Conservation (phyloP, 2,797 vertebrate genomes). For the Acanthurus tractus region DNA sequence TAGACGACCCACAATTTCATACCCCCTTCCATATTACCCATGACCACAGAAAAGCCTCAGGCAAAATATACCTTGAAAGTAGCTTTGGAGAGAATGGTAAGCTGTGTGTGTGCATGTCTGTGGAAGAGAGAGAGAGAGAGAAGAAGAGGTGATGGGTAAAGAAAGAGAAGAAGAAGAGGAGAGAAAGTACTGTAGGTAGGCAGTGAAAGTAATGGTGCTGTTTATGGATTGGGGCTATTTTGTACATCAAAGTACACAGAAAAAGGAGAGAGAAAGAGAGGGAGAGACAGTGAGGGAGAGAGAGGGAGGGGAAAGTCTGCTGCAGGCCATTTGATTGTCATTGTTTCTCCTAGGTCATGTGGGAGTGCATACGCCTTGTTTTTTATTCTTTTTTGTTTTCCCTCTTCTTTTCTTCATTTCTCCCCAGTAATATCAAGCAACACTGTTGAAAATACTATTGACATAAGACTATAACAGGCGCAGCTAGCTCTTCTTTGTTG, state of each 20-base stretch:
- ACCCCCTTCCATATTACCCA: slow-evolving; percentile 59
- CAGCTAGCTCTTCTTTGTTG: slow-evolving; percentile 76
- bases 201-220: slow-evolving; percentile 80
- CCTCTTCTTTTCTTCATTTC: slow-evolving; percentile 65
- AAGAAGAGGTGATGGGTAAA: slow-evolving; percentile 43
- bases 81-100: slow-evolving; percentile 60
- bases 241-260: slow-evolving; percentile 84
- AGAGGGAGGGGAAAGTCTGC: slow-evolving; percentile 67
- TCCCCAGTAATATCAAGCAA: slow-evolving; percentile 73
- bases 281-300: slow-evolving; percentile 31
- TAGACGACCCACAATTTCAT: slow-evolving; percentile 56
- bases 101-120: slow-evolving; percentile 15
- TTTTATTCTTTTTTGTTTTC: slow-evolving; percentile 74
- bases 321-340: slow-evolving; percentile 84
- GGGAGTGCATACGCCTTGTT: slow-evolving; percentile 75
- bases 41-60: slow-evolving; percentile 57
- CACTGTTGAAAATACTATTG: slow-evolving; percentile 73
- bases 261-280: slow-evolving; percentile 46
- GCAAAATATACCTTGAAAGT: slow-evolving; percentile 74
- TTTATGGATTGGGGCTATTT: slow-evolving; percentile 84
- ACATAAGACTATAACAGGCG: slow-evolving; percentile 78
- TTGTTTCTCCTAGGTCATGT: slow-evolving; percentile 82
- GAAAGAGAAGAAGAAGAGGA: slow-evolving; percentile 34
- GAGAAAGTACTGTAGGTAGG: slow-evolving; percentile 69
- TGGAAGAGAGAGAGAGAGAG: slow-evolving; percentile 14